These are phyloP conservation scores for Himalopsyche japonica DNA, from an alignment of 2,888 invertebrate species.

Conservation along the genomic window DNA sequence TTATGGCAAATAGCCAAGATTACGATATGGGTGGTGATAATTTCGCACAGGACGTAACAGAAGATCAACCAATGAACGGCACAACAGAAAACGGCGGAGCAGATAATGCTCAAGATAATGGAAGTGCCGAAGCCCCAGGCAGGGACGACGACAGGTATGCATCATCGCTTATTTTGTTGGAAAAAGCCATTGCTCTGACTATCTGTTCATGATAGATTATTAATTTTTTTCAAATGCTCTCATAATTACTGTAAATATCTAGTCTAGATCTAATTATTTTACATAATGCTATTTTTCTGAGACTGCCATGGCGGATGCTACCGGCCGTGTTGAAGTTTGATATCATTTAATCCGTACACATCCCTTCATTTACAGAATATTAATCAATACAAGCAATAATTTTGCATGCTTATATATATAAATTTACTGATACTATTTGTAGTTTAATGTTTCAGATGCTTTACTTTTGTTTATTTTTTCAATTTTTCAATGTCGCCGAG, in stretches of 20 bases:
- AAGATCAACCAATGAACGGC: constrained; percentile 68
- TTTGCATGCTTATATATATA: constrained; percentile 21
- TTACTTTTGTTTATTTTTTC: constrained; percentile 47
- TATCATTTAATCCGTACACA: constrained; percentile 30
- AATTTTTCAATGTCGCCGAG: constrained; percentile 48
- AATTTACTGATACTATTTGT: constrained; percentile 22
- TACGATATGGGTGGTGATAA: constrained; percentile 76
- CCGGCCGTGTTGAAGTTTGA: constrained; percentile 23
- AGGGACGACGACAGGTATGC: constrained; percentile 80
- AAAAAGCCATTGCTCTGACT: background rate
- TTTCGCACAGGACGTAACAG: constrained; percentile 75
- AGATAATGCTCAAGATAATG: constrained; percentile 71
- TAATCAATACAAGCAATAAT: constrained; percentile 13
- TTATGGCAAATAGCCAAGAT: constrained; percentile 59
- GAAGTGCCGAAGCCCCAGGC: constrained; percentile 74
- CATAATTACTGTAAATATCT: constrained; percentile 3
- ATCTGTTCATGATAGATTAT: background rate
- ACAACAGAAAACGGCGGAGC: constrained; percentile 67
- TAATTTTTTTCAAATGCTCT: background rate
- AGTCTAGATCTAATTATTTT: background rate
- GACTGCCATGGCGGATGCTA: constrained; percentile 31
- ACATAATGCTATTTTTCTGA: background rate
- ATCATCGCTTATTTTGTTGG: background rate
- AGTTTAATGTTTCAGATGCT: constrained; percentile 38
- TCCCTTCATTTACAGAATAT: constrained; percentile 26